phyloP scores from a whole-genome alignment of 1,140 invertebrate species.

The Paraescarpia echinospica region DNA sequence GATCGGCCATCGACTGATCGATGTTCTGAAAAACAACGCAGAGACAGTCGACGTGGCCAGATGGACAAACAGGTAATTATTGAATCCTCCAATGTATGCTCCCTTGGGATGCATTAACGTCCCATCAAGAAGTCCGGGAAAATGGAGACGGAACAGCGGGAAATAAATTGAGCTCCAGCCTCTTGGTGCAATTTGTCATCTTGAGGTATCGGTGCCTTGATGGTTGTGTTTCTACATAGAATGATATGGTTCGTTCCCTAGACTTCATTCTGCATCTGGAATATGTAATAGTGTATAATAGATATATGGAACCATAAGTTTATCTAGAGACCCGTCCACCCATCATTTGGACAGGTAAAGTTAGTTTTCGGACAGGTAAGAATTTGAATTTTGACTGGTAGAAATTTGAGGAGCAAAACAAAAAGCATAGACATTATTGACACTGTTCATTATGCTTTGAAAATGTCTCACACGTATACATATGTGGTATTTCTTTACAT shows the following conservation, averaged over 20 bases:
- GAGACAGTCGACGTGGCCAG: neutral
- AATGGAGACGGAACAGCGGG: neutral
- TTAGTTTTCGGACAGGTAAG: too few species aligned
- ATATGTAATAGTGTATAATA: too few species aligned
- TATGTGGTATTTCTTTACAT: too few species aligned
- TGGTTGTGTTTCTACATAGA: neutral
- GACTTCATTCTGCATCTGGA: neutral
- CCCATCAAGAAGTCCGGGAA: neutral
- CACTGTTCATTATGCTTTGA: too few species aligned
- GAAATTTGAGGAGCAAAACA: too few species aligned
- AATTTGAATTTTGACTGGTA: too few species aligned
- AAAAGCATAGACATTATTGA: too few species aligned
- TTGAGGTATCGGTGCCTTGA: neutral
- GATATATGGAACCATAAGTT: too few species aligned
- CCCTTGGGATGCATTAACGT: neutral
- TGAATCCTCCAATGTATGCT: neutral
- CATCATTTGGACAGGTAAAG: too few species aligned
- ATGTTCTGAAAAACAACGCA: neutral
- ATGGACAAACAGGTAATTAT: neutral
- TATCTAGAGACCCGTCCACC: too few species aligned
- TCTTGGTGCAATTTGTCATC: neutral
- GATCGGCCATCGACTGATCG: neutral
- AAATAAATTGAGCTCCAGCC: neutral
- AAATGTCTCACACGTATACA: too few species aligned
- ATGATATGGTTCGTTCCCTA: neutral